Conservation (phyloP, 1,140 invertebrate species). For the Notospermus geniculatus region DNA sequence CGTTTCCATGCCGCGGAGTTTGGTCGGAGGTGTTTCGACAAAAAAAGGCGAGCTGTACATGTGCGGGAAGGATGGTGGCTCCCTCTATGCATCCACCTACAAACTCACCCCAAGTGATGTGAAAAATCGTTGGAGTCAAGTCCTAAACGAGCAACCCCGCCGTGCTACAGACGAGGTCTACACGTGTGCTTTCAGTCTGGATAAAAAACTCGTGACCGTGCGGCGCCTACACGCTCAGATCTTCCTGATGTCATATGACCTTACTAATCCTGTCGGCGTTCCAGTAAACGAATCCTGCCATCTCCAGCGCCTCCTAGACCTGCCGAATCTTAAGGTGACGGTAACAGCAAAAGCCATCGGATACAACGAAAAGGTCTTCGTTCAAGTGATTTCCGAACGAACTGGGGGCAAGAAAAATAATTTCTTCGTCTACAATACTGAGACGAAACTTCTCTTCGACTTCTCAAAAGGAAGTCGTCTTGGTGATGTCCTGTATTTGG, state of each 20-base stretch:
- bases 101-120: conserved; percentile 7
- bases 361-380: conserved; percentile 28
- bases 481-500: conserved; percentile 27
- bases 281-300: neutral
- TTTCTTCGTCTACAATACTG: conserved; percentile 24
- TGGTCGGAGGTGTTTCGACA: conserved; percentile 26
- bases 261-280: conserved; percentile 14
- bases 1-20: conserved; percentile 33
- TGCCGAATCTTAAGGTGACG: conserved; percentile 22
- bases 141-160: conserved; percentile 25
- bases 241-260: conserved; percentile 25
- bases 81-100: neutral
- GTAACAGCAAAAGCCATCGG: conserved; percentile 23
- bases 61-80: conserved; percentile 28
- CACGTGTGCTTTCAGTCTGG: conserved; percentile 22
- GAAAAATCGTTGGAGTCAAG: conserved; percentile 20
- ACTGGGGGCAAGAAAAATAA: conserved; percentile 17
- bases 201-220: conserved; percentile 21
- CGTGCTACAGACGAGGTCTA: conserved; percentile 27
- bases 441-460: conserved; percentile 18
- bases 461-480: conserved; percentile 23
- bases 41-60: conserved; percentile 22
- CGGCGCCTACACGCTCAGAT: conserved; percentile 28
- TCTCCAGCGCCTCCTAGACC: conserved; percentile 26
- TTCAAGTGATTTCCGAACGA: conserved; percentile 21